Evolutionary conservation across 2,113 vertebrate species (phyloP), one percentile per base, ranked within the genome.

Genomic region (Oncorhynchus nerka): DNA sequence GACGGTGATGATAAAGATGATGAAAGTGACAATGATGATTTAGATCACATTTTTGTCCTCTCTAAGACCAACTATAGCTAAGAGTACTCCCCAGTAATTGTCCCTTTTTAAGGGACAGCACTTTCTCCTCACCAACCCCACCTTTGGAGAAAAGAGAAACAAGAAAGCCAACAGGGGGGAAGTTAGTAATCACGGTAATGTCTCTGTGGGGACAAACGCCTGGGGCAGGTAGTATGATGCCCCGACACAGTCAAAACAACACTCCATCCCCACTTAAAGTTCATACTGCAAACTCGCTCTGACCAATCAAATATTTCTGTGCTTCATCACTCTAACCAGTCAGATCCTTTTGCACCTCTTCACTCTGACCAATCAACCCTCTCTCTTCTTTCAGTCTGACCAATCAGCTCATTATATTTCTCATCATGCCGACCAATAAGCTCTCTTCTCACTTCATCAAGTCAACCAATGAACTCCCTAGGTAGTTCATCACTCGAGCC

Each of bases 231-330:
- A 86, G 88, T 85, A 82, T 48, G 75, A 84, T 82, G 55, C 74
- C 75, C 77, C 34, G 20, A 84, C 81, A 83, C 75, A 81, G 68
- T 24, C 76, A 66, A 75, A 78, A 51, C 73, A 83, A 71, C 81
- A 69, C 84, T 89, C 83, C 77, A 85, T 90, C 88, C 88, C 82
- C 77, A 70, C 73, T 77, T 82, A 83, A 83, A 81, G 72, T 70
- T 64, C 24, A 49, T 71, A 71, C 74, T 19, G 76, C 83, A 45
- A 76, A 79, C 79, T 80, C 79, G 71, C 81, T 81, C 73, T 68
- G 71, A 78, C 80, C 71, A 76, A 74, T 75, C 71, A 66, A 48
- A 73, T 39, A 57, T 68, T 61, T 75, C 20, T 55, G 51, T 55
- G 13, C 51, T 55, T 55, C 51, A 16, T 55, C 51, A 55, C 4